These are phyloP conservation scores for Epinephelus coioides DNA, from an alignment of 2,797 vertebrate genomes.

Conservation along the genomic window DNA sequence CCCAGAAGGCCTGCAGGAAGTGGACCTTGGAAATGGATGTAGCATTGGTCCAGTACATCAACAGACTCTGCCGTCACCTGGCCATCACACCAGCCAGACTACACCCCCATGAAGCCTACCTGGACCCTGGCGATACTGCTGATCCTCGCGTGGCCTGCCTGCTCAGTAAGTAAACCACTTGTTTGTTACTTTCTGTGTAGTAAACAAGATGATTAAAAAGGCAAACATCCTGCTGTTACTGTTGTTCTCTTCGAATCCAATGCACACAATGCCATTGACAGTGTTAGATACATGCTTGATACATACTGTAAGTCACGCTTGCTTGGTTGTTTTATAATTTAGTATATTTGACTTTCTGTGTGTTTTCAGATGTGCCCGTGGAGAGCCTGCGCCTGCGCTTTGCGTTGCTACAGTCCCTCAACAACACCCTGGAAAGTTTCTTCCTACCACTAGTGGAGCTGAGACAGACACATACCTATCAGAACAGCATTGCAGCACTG, in stretches of 20 bases:
- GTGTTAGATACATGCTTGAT: not conserved
- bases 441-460: constrained; percentile 97
- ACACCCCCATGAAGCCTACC: constrained; percentile 97
- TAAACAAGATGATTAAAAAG: not conserved
- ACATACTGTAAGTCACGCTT: not conserved
- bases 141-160: constrained; percentile 94
- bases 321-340: not conserved
- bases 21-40: constrained; percentile 98
- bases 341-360: not conserved
- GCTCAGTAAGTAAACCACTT: constrained; percentile 85
- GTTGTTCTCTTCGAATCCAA: not conserved
- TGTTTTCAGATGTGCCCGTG: constrained; percentile 89
- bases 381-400: constrained; percentile 96
- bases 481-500: constrained; percentile 92
- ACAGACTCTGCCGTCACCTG: constrained; percentile 96
- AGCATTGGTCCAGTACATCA: constrained; percentile 94
- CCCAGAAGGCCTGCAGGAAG: constrained; percentile 94
- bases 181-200: not conserved
- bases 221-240: too few relatives aligned
- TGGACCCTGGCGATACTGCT: constrained; percentile 91
- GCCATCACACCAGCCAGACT: constrained; percentile 96
- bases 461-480: constrained; percentile 90
- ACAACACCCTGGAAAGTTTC: constrained; percentile 96
- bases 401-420: constrained; percentile 96
- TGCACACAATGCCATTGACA: not conserved